Percentiles rank a stretch among this genome's conserved stretches.
These are phyloP conservation scores for Montifringilla adamsi DNA, from an alignment of 2,113 vertebrate species.

Conservation along the genomic window DNA sequence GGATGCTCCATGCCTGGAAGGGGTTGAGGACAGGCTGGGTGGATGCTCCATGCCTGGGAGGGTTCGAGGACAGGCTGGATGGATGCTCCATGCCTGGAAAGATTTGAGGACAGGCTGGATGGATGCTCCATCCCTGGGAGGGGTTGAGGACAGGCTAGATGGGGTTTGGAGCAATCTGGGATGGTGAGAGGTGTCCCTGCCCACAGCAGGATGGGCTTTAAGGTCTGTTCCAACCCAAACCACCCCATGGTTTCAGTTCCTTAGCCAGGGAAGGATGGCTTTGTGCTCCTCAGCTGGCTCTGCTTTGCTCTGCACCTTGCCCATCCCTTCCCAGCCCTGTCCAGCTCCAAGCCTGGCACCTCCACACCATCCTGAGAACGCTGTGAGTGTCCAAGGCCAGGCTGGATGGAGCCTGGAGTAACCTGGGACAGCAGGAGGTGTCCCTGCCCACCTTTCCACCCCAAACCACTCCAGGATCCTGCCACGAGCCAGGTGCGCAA, in stretches of 20 bases:
- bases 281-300: background rate
- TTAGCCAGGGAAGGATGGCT: background rate
- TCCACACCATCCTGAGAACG: background rate
- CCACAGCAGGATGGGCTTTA: background rate
- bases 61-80: too few species aligned
- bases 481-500: fast-evolving
- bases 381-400: background rate
- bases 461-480: background rate
- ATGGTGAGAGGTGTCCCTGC: background rate
- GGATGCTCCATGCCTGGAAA: background rate
- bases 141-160: fast-evolving
- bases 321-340: too few species aligned
- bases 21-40: fast-evolving
- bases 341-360: background rate
- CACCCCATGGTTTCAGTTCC: background rate
- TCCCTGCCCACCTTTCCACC: background rate
- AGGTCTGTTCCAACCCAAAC: background rate
- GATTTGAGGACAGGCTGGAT: too few species aligned
- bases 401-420: background rate
- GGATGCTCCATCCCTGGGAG: background rate
- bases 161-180: background rate
- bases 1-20: background rate
- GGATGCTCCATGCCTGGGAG: background rate
- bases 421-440: background rate
- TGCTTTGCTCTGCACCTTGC: background rate